Percentiles rank a stretch among this genome's conserved stretches.
Conservation (phyloP, 1,140 invertebrate genomes). For the Trachymyrmex cornetzi region DNA sequence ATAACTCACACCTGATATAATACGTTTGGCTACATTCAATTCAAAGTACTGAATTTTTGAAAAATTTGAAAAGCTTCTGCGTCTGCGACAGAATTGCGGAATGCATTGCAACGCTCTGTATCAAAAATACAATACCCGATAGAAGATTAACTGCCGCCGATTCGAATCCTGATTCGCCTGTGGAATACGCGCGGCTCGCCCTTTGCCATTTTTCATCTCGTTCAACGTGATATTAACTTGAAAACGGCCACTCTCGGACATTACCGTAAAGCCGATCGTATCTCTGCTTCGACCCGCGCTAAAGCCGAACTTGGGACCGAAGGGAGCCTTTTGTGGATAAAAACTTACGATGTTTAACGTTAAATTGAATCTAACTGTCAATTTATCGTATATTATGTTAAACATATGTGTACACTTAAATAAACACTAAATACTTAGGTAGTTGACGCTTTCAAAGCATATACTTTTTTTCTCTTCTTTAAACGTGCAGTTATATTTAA, state of each 20-base stretch:
- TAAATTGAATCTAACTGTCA: constrained; percentile 46
- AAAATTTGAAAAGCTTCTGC: neutral
- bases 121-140: constrained; percentile 59
- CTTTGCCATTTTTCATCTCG: constrained; percentile 71
- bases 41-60: neutral
- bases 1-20: neutral
- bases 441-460: neutral
- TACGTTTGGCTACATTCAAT: neutral
- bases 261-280: constrained; percentile 63
- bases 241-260: constrained; percentile 63
- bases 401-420: constrained; percentile 18
- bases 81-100: constrained; percentile 22
- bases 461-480: neutral
- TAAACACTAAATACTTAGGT: neutral
- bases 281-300: constrained; percentile 44
- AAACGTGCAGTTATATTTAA: neutral
- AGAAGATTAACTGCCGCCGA: constrained; percentile 60
- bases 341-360: constrained; percentile 46
- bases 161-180: constrained; percentile 59
- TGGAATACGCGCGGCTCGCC: constrained; percentile 58
- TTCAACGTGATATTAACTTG: constrained; percentile 65
- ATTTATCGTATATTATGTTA: constrained; percentile 14
- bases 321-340: constrained; percentile 38
- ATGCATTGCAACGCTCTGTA: constrained; percentile 33
- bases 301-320: constrained; percentile 16